Evolutionary conservation across 2,113 vertebrate genomes (phyloP), one percentile per base, ranked within the genome.

Genomic region (Rhadina sibilatrix): DNA sequence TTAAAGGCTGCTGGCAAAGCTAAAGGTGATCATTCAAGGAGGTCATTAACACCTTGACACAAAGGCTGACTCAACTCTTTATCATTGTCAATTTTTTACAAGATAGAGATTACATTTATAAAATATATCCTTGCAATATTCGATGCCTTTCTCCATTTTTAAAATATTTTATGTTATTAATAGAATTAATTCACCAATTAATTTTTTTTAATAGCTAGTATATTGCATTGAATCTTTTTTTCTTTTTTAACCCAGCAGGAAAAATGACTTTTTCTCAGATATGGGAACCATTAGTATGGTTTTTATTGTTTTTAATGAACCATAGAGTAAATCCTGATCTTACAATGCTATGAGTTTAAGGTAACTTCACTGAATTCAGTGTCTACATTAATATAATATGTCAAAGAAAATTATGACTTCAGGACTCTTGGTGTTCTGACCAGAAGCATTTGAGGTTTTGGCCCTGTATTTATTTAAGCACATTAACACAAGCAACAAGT

Each of bases 1-100:
- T 95, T 85, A 94, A 85, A 78, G 47, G 28, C 82, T 90, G 23
- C 35, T 95, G 57, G 90, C 47, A 94, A 97, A 95, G 72, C 87
- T 65, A 35, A 95, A 94, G 76, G 76, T 95, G 37, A 71, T 94
- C 82, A 95, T 85, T 93, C 57, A 95, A 91, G 28, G 33, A 89
- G 47, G 23, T 93, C 35, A 84, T 96, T 97, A 97, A 65, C 24
- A 72, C 30, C 12, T 77, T 49, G 52, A 40, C 87, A 92, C 86
- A 89, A 88, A 24, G 13, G 10, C 6, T 1, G 11, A 37, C 5
- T 14, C 3, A 95, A 57, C 10, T 28, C 4, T 44, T 60, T 59
- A 63, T 49, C 8, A 16, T 52, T 47, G 40, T 37, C 12, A 82
- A 3, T 31, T 72, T 69, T 90, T 89, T 82, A 40, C 8, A 54